Percentiles rank a stretch among this genome's conserved stretches.
Evolutionary conservation across 2,888 invertebrate species (phyloP).

Genomic region (Drosophila mimetica): DNA sequence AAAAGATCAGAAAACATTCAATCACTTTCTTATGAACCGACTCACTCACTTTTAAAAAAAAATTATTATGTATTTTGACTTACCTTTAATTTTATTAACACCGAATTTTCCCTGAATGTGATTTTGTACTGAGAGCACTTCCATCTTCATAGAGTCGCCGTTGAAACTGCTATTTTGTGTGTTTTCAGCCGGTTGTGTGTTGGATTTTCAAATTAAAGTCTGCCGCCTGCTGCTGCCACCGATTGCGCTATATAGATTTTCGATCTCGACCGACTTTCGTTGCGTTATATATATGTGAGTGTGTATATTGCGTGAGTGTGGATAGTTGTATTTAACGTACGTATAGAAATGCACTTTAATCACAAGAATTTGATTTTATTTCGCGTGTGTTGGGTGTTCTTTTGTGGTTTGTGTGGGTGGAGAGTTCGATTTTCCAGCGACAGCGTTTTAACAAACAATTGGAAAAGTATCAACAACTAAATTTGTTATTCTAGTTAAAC

Average conservation of each 20-base stretch:
- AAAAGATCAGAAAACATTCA: too few species aligned
- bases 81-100: conserved; percentile 88
- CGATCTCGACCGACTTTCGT: conserved; percentile 35
- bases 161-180: conserved; percentile 19
- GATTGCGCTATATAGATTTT: conserved; percentile 7
- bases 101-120: conserved; percentile 91
- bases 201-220: conserved; percentile 2
- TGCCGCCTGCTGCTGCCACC: background rate
- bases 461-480: conserved; percentile 80
- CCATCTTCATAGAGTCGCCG: conserved; percentile 87
- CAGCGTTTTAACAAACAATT: conserved; percentile 76
- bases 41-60: background rate
- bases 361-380: conserved; percentile 75
- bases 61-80: conserved; percentile 72
- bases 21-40: too few species aligned
- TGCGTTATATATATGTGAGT: conserved; percentile 23
- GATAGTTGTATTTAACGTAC: conserved; percentile 45
- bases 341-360: conserved; percentile 79
- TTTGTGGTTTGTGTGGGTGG: conserved; percentile 8
- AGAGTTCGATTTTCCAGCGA: conserved; percentile 36
- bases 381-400: conserved; percentile 23
- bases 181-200: conserved; percentile 8
- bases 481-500: conserved; percentile 80
- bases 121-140: conserved; percentile 91
- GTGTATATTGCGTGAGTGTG: conserved; percentile 31